These are phyloP conservation scores for Leptestheria dahalacensis DNA, from an alignment of 1,140 invertebrate genomes.

Conservation along the genomic window DNA sequence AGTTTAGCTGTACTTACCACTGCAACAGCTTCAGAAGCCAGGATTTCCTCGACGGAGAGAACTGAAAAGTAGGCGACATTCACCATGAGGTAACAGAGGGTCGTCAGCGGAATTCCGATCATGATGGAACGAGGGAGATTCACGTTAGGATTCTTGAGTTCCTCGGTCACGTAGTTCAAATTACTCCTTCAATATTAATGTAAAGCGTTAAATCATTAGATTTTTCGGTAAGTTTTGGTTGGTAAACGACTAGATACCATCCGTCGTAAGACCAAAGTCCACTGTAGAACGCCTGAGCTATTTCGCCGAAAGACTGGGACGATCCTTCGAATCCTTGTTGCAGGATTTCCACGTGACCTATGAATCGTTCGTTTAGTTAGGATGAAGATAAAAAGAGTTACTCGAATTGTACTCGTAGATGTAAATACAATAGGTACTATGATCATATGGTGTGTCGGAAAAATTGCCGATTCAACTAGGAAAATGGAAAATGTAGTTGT, in stretches of 20 bases:
- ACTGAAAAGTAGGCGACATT: constrained; percentile 87
- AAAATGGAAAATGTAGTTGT: too few species aligned
- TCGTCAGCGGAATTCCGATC: constrained; percentile 79
- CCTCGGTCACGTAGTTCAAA: constrained; percentile 49
- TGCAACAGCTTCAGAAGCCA: constrained; percentile 64
- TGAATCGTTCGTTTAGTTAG: neutral
- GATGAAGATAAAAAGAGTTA: neutral
- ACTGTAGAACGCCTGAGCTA: constrained; percentile 91
- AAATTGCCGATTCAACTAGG: too few species aligned
- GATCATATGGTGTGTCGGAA: too few species aligned
- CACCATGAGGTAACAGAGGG: constrained; percentile 71
- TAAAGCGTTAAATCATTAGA: too few species aligned
- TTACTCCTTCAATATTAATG: too few species aligned
- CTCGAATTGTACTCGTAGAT: neutral
- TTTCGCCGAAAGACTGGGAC: constrained; percentile 58
- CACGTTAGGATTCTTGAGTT: constrained; percentile 45
- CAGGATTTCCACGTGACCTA: constrained; percentile 77
- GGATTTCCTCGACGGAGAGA: constrained; percentile 60
- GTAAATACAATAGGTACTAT: too few species aligned
- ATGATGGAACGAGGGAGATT: constrained; percentile 56
- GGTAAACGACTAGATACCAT: too few species aligned
- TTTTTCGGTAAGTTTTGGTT: too few species aligned
- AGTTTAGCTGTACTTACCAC: constrained; percentile 51
- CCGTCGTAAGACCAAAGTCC: constrained; percentile 98
- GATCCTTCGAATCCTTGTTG: constrained; percentile 61